Evolutionary conservation across 2,888 invertebrate genomes (phyloP).

Genomic region (Philhelius pedissequus): DNA sequence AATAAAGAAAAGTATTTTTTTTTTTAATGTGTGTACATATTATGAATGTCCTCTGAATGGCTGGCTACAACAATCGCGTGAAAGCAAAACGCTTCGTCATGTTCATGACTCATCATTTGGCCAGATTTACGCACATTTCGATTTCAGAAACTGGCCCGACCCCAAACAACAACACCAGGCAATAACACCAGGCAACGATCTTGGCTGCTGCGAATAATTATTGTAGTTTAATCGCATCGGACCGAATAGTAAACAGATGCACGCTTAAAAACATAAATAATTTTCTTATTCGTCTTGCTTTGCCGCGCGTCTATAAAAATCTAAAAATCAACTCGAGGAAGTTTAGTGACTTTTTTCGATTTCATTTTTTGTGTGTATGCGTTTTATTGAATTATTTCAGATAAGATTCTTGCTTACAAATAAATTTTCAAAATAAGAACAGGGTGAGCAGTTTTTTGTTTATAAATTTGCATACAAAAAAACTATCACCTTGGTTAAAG

Average conservation of each 20-base stretch:
- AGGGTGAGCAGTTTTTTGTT: background rate
- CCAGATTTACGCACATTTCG: slow-evolving; percentile 56
- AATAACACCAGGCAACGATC: slow-evolving; percentile 4
- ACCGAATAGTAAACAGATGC: slow-evolving; percentile 61
- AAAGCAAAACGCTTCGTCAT: slow-evolving; percentile 45
- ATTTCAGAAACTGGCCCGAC: slow-evolving; percentile 9
- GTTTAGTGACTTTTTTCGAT: slow-evolving; percentile 21
- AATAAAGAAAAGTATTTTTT: slow-evolving; percentile 5
- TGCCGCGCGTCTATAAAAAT: slow-evolving; percentile 41
- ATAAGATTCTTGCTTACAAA: background rate
- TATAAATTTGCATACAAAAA: too few species aligned
- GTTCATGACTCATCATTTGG: slow-evolving; percentile 42
- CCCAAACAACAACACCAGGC: background rate
- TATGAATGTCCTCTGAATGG: slow-evolving; percentile 60
- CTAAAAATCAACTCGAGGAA: slow-evolving; percentile 53
- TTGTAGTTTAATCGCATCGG: slow-evolving; percentile 65
- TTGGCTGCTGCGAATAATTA: slow-evolving; percentile 46
- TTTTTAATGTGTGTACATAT: slow-evolving; percentile 19
- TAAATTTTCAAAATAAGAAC: background rate
- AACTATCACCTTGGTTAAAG: too few species aligned
- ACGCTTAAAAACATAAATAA: slow-evolving; percentile 57
- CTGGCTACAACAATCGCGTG: slow-evolving; percentile 50
- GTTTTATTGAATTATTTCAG: background rate
- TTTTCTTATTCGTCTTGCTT: slow-evolving; percentile 30
- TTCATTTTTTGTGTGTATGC: background rate